Evolutionary conservation across 2,113 vertebrate genomes (phyloP).

Genomic region (Pseudonaja textilis): DNA sequence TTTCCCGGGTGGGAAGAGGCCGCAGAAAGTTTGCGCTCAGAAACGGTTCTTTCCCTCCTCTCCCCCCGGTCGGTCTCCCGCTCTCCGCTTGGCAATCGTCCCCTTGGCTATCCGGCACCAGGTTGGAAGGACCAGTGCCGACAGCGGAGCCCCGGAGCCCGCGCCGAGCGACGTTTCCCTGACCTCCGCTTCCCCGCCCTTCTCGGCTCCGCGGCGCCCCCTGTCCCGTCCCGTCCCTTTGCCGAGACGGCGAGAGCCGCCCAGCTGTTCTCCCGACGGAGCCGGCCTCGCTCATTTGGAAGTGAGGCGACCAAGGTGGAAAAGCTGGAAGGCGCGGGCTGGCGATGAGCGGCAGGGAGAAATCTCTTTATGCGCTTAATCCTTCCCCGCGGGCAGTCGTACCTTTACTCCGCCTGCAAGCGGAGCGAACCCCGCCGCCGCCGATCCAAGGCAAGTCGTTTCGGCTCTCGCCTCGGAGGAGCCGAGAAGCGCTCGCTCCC

Average conservation of each 20-base stretch:
- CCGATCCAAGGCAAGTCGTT: neutral
- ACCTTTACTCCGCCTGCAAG: neutral
- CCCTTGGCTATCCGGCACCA: neutral
- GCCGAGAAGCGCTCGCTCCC: neutral
- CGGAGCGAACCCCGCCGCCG: neutral
- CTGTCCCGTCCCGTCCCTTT: neutral
- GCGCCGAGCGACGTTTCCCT: neutral
- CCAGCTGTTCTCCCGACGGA: slow-evolving; percentile 1
- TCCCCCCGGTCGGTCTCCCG: neutral
- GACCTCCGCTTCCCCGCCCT: neutral
- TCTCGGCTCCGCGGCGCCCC: neutral
- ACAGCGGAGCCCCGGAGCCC: slow-evolving; percentile 14
- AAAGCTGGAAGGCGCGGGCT: neutral
- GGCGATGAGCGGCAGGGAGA: neutral
- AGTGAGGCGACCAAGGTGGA: neutral
- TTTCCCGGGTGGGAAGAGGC: neutral
- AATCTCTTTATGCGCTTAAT: neutral
- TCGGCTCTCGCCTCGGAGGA: neutral
- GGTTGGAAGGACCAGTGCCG: neutral
- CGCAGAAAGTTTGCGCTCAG: neutral
- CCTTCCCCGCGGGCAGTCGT: neutral
- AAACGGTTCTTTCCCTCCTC: neutral
- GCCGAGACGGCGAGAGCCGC: neutral
- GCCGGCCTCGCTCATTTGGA: neutral
- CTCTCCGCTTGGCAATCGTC: neutral